These are phyloP conservation scores for Piliocolobus tephrosceles DNA, from an alignment of 2,113 vertebrate genomes.

Conservation along the genomic window DNA sequence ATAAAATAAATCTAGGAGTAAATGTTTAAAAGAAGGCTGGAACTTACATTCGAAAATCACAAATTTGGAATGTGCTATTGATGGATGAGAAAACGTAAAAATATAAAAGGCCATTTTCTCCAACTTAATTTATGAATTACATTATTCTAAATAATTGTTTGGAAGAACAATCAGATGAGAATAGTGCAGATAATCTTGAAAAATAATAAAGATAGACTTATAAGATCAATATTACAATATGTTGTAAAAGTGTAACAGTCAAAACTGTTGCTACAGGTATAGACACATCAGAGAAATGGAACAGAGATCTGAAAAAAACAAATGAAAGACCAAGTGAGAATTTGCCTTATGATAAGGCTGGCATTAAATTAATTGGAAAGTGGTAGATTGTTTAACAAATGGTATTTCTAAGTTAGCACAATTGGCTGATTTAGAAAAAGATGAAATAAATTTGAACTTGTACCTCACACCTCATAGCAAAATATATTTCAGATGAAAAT, in stretches of 20 bases:
- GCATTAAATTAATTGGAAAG: neutral
- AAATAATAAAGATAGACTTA: neutral
- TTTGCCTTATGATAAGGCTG: neutral
- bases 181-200: neutral
- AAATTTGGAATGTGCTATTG: neutral
- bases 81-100: neutral
- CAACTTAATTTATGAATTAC: neutral
- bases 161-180: neutral
- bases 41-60: neutral
- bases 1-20: neutral
- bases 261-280: neutral
- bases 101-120: neutral
- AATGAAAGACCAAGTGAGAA: neutral
- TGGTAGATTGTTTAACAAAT: neutral
- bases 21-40: neutral
- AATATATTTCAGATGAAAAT: neutral
- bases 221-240: neutral
- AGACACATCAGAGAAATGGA: neutral
- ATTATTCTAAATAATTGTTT: neutral
- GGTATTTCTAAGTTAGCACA: neutral
- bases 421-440: neutral
- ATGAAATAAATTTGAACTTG: neutral
- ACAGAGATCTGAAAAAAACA: neutral
- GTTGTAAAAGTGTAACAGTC: neutral
- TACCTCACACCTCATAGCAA: neutral